phyloP scores from a whole-genome alignment of 1,140 invertebrate genomes.

The Eriosoma lanigerum region DNA sequence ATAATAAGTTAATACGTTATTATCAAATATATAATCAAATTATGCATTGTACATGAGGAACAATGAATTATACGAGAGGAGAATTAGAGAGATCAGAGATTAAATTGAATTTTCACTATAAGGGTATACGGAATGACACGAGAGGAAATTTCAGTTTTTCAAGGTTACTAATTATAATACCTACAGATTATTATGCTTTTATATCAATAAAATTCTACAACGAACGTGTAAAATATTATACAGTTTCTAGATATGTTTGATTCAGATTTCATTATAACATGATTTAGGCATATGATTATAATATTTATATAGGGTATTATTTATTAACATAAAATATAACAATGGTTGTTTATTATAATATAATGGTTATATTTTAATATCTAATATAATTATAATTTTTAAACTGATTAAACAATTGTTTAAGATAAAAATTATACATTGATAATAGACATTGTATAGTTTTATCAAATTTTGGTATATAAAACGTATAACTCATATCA shows the following conservation, averaged over 20 bases:
- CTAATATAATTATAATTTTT: too few species aligned
- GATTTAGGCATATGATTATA: too few species aligned
- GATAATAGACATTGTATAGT: too few species aligned
- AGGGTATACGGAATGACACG: background rate
- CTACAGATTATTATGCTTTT: background rate
- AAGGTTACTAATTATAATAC: constrained; percentile 12
- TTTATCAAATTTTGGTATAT: too few species aligned
- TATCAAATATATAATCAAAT: constrained; percentile 26
- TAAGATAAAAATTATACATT: too few species aligned
- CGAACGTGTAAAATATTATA: constrained; percentile 9
- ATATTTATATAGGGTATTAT: too few species aligned
- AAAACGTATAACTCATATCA: too few species aligned
- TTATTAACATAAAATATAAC: too few species aligned
- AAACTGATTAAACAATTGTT: too few species aligned
- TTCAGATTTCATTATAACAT: too few species aligned
- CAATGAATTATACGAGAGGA: background rate
- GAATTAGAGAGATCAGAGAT: constrained; percentile 11
- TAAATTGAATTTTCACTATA: constrained; percentile 14
- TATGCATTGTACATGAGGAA: background rate
- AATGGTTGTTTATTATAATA: too few species aligned
- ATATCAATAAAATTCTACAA: background rate
- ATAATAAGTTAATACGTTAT: background rate
- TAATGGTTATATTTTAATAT: too few species aligned
- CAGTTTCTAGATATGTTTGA: background rate
- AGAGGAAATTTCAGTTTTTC: constrained; percentile 24